Conservation (phyloP, 2,113 vertebrate genomes). For the Nycticebus coucang region DNA sequence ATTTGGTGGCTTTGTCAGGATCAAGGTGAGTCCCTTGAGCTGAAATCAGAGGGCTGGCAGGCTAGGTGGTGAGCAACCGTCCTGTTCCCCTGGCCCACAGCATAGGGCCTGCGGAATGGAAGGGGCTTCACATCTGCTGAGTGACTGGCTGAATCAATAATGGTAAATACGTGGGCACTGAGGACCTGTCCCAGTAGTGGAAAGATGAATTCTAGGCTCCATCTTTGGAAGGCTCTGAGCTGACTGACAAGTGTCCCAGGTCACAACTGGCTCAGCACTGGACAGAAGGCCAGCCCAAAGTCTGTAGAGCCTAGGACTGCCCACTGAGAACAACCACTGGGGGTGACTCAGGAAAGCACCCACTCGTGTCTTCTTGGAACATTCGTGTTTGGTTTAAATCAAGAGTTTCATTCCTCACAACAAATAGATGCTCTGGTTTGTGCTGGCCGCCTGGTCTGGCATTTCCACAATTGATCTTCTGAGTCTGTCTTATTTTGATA, state of each 20-base stretch:
- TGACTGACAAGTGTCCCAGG: background rate
- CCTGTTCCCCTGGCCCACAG: background rate
- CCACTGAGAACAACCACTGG: background rate
- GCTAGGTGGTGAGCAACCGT: background rate
- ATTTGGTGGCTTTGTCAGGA: background rate
- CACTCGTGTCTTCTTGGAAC: background rate
- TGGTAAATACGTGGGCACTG: background rate
- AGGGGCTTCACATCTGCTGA: background rate
- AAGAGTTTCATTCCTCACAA: background rate
- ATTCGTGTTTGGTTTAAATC: background rate
- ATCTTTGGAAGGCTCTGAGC: background rate
- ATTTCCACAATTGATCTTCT: background rate
- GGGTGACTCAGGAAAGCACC: background rate
- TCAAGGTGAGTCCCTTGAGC: background rate
- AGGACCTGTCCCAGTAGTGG: background rate
- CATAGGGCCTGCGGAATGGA: background rate
- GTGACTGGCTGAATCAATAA: background rate
- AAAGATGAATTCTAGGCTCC: background rate
- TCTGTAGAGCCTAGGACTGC: background rate
- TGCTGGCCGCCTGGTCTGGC: background rate
- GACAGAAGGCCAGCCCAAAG: background rate
- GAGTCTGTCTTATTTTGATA: background rate
- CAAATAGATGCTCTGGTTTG: background rate
- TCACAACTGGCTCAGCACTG: background rate
- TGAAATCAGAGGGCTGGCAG: background rate